Base-by-base conservation (phyloP, 2,113 vertebrate genomes). In the Stigmatopora argus region DNA sequence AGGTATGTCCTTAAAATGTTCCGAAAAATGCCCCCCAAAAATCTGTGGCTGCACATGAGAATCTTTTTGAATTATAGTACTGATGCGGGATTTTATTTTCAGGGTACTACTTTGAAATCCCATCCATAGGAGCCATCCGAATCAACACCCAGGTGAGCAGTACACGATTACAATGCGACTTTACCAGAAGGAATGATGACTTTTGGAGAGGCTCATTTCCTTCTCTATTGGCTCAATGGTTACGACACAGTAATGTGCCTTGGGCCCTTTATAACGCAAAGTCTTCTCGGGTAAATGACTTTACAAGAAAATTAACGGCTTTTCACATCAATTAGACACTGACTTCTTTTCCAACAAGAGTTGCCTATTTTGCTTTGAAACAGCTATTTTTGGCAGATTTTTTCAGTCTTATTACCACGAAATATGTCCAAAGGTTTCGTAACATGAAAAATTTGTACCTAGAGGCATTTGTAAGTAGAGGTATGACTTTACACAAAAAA, bases 91-190 rank as follows among this genome's bases (percentile, higher is more conserved):
- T 70, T 79, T 83, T 1, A 75, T 86, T 69, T 74, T 14, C 86
- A 98, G 96, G 96, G 89, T 98, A 98, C 89, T 99, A 98, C 91
- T 99, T 96, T n/a, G 96, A 98, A 87, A 99, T 99, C 68, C 96
- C 96, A 67, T 99, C 96, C 38, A 98, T 99, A 0, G 96, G 96
- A 3, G 96, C 96, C 71, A 99, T 98, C 86, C 90, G 95, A 78
- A 98, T 99, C 90, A 99, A 98, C 92, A 99, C 96, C 0, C 96
- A 99, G 95, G 96, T 98, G 73, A 83, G 78, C 7, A 23, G n/a
- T 21, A 18, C 41, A 62, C 34, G 62, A 31, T 48, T 46, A 63
- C 61, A 15, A 21, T 53, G 31, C 3, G 31, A 18, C 19, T 47
- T 19, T 46, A 31, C 21, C 19, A 51, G 66, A 12, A 38, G 17